Conservation (phyloP, 2,113 vertebrate genomes). For the Poecilia latipinna region DNA sequence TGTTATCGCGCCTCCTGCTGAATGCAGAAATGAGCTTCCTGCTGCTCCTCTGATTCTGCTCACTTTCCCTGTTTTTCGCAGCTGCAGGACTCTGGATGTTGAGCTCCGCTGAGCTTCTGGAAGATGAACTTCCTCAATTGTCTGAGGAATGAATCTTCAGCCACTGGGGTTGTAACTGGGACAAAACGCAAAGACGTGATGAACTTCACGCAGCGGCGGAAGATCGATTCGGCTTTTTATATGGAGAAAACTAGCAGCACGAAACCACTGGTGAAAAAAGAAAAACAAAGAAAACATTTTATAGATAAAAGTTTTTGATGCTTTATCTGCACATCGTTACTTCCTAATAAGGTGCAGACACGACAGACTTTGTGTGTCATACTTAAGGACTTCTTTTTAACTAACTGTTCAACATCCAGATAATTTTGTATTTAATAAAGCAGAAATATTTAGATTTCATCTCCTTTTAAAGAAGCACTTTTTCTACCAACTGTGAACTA, state of each 20-base stretch:
- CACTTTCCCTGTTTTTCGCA: neutral
- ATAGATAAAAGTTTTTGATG: neutral
- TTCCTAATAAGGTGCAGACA: neutral
- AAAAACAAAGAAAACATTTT: no score
- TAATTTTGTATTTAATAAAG: neutral
- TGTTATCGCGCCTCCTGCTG: neutral
- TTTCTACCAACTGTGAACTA: constrained; percentile 63
- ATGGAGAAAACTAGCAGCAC: no score
- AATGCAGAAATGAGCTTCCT: neutral
- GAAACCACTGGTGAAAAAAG: no score
- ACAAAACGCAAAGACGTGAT: neutral
- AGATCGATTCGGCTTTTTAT: neutral
- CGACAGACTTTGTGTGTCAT: accelerated
- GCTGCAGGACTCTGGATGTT: constrained; percentile 59
- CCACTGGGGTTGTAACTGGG: constrained; percentile 29
- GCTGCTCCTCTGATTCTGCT: neutral
- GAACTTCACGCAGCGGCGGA: neutral
- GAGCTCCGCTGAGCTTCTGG: constrained; percentile 4
- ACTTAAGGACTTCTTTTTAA: neutral
- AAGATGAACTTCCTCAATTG: neutral
- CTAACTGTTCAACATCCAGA: neutral
- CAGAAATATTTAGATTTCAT: neutral
- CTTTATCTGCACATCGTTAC: neutral
- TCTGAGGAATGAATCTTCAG: constrained; percentile 5
- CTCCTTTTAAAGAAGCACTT: constrained; percentile 51